phyloP scores from a whole-genome alignment of 2,113 vertebrate species.

The Phrynocephalus versicolor region DNA sequence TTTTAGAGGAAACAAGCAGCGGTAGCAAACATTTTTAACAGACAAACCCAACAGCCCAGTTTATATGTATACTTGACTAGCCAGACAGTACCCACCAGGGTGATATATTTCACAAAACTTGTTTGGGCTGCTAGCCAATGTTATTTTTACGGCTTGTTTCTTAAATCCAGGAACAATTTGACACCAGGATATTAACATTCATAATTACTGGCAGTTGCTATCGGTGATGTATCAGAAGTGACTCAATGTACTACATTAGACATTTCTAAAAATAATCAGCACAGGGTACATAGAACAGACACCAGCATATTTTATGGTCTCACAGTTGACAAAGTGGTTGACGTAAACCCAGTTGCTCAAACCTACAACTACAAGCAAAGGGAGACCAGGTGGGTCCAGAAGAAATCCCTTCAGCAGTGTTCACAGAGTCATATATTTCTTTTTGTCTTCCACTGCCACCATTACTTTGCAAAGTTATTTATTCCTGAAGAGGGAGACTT shows the following conservation, averaged over 20 bases:
- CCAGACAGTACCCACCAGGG: slow-evolving; percentile 1
- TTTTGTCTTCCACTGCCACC: background rate
- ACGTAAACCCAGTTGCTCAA: background rate
- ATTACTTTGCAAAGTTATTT: background rate
- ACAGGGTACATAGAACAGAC: background rate
- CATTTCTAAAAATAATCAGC: background rate
- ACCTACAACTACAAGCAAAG: background rate
- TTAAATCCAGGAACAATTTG: slow-evolving; percentile 1
- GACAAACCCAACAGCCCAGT: background rate
- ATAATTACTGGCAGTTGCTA: slow-evolving; percentile 20
- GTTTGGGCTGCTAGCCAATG: background rate
- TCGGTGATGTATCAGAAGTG: background rate
- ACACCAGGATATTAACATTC: slow-evolving; percentile 5
- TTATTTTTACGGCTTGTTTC: background rate
- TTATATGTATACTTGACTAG: slow-evolving; percentile 35
- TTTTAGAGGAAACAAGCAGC: background rate
- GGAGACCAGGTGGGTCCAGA: background rate
- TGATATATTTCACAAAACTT: slow-evolving; percentile 8
- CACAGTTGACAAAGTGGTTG: background rate
- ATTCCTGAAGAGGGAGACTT: background rate
- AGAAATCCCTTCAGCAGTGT: background rate
- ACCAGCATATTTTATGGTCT: slow-evolving; percentile 15
- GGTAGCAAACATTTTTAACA: background rate
- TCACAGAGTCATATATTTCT: background rate
- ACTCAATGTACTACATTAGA: slow-evolving; percentile 10